These are phyloP conservation scores for Ellobium chinense DNA, from an alignment of 2,888 invertebrate species.

Conservation along the genomic window DNA sequence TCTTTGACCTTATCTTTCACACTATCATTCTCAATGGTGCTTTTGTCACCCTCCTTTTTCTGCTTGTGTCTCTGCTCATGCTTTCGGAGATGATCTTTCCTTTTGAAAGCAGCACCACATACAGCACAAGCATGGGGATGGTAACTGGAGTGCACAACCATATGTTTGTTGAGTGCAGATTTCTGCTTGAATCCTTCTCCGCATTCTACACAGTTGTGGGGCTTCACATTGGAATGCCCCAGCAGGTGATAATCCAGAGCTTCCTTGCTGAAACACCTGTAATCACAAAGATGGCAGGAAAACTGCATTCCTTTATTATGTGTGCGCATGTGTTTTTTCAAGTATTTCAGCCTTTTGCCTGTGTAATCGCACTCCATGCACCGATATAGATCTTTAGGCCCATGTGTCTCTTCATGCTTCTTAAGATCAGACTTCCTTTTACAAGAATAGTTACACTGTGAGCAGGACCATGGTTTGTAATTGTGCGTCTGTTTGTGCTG, in stretches of 20 bases:
- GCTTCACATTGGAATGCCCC: constrained; percentile 39
- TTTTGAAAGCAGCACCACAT: constrained; percentile 17
- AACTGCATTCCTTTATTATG: constrained; percentile 1
- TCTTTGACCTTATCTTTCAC: neutral
- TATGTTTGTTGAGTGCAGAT: constrained; percentile 29
- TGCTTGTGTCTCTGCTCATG: neutral
- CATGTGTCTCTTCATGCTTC: constrained; percentile 32
- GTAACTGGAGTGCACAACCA: constrained; percentile 8
- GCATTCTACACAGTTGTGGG: constrained; percentile 30
- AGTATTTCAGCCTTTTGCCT: constrained; percentile 20
- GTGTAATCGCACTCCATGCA: constrained; percentile 28
- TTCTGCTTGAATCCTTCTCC: constrained; percentile 28
- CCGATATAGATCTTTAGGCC: neutral
- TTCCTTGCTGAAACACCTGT: neutral
- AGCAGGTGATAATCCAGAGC: constrained; percentile 36
- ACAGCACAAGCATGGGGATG: constrained; percentile 8
- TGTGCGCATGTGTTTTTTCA: constrained; percentile 23
- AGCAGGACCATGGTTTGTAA: neutral
- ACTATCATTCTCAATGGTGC: neutral
- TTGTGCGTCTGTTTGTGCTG: constrained; percentile 8
- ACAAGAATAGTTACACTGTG: constrained; percentile 21
- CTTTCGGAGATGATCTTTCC: neutral
- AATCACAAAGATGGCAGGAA: constrained; percentile 32
- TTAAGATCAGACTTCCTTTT: constrained; percentile 24
- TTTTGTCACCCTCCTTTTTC: neutral